phyloP scores from a whole-genome alignment of 2,797 vertebrate species.

The Sebastiscus albofasciatus region DNA sequence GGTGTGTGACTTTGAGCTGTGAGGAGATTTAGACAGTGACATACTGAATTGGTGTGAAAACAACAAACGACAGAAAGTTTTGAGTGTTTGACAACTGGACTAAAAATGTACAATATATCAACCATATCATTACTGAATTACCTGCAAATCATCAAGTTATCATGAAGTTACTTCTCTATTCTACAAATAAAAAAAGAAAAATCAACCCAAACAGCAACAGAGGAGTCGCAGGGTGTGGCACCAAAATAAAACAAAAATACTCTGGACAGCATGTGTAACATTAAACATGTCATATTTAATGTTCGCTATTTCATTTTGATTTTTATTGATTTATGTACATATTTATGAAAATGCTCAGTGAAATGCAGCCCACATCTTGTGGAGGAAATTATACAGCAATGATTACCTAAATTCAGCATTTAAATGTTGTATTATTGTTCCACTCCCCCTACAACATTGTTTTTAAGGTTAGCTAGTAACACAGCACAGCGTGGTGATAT shows the following conservation, averaged over 20 bases:
- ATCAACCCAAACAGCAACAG: slow-evolving; percentile 8
- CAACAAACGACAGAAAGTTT: slow-evolving; percentile 41
- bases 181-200: not conserved
- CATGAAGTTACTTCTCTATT: not conserved
- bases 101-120: slow-evolving; percentile 1
- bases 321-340: not conserved
- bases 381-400: not conserved
- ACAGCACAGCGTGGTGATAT: not conserved
- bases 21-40: slow-evolving; percentile 59
- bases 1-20: slow-evolving; percentile 71
- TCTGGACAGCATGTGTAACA: not conserved
- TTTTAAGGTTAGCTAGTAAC: not conserved
- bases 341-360: not conserved
- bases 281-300: not conserved
- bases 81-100: slow-evolving; percentile 30
- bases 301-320: not conserved
- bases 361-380: not conserved
- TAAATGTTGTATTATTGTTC: not conserved
- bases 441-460: not conserved
- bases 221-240: not conserved
- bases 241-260: not conserved
- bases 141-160: not conserved
- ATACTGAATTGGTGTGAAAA: slow-evolving; percentile 51
- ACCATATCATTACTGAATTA: not conserved
- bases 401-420: not conserved